phyloP scores from a whole-genome alignment of 2,113 vertebrate species.

The western clawed frog (Xenopus tropicalis) region DNA sequence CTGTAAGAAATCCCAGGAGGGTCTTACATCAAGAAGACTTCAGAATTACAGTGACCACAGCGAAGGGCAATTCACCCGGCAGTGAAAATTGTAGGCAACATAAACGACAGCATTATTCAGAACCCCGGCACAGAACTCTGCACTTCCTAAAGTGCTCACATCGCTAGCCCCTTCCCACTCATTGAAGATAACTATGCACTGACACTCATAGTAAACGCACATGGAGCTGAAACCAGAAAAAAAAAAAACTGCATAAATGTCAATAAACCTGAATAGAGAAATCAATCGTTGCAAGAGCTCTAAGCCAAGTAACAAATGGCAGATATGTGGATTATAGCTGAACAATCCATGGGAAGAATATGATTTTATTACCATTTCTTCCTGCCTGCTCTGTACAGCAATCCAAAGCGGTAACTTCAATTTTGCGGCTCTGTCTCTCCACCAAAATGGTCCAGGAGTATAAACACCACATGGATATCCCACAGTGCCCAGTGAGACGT shows the following conservation, averaged over 20 bases:
- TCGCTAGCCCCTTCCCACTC: not conserved
- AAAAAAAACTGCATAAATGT: slow-evolving; percentile 2
- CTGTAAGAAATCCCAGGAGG: slow-evolving; percentile 2
- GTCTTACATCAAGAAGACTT: not conserved
- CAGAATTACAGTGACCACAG: not conserved
- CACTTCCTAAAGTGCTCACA: slow-evolving; percentile 22
- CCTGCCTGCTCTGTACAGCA: slow-evolving; percentile 56
- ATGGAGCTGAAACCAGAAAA: slow-evolving; percentile 20
- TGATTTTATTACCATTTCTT: slow-evolving; percentile 65
- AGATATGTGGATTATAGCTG: not conserved
- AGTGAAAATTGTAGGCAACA: not conserved
- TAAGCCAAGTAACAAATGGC: not conserved
- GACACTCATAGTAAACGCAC: slow-evolving; percentile 16
- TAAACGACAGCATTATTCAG: not conserved
- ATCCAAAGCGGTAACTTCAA: slow-evolving; percentile 68
- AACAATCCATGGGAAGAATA: slow-evolving; percentile 53
- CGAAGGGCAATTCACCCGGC: not conserved
- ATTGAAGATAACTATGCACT: not conserved
- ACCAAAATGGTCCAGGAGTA: slow-evolving; percentile 22
- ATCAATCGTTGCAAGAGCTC: not conserved
- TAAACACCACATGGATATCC: slow-evolving; percentile 17
- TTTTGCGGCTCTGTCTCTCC: slow-evolving; percentile 48
- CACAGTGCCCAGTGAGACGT: slow-evolving; percentile 3
- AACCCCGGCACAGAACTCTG: slow-evolving; percentile 11
- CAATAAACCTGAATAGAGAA: not conserved